Evolutionary conservation across 2,113 vertebrate genomes (phyloP).

Genomic region (Gymnocephalus cernua): DNA sequence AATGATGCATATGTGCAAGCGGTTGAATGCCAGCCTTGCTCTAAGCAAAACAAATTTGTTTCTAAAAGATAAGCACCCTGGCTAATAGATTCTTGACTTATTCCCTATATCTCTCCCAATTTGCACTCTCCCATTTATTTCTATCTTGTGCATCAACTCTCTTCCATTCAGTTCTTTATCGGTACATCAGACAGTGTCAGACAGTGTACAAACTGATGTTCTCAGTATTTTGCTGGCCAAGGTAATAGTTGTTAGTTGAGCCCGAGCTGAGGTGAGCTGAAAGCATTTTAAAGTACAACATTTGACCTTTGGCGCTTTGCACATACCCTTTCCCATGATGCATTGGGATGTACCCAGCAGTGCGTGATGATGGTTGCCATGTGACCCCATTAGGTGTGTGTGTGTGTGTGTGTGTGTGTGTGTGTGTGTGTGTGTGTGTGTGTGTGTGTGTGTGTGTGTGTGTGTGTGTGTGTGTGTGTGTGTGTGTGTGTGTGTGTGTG

Average conservation of each 20-base stretch:
- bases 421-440: not conserved
- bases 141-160: not conserved
- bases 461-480: no score
- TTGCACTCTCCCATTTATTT: not conserved
- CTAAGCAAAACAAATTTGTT: conserved; percentile 7
- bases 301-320: conserved; percentile 44
- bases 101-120: not conserved
- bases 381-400: conserved; percentile 29
- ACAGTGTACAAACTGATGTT: not conserved
- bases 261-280: conserved; percentile 22
- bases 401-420: not conserved
- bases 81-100: not conserved
- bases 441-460: not conserved
- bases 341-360: conserved; percentile 6
- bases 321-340: conserved; percentile 23
- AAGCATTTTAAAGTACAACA: conserved; percentile 49
- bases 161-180: not conserved
- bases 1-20: not conserved
- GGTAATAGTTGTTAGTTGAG: conserved; percentile 28
- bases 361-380: conserved; percentile 18
- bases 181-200: not conserved
- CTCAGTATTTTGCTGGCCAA: conserved; percentile 7
- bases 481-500: no score
- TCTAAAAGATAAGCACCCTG: not conserved
- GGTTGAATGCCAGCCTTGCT: conserved; percentile 3